Conservation (phyloP, 64 coral and sea anemone species). For the Hydrozoanthus tunicans region DNA sequence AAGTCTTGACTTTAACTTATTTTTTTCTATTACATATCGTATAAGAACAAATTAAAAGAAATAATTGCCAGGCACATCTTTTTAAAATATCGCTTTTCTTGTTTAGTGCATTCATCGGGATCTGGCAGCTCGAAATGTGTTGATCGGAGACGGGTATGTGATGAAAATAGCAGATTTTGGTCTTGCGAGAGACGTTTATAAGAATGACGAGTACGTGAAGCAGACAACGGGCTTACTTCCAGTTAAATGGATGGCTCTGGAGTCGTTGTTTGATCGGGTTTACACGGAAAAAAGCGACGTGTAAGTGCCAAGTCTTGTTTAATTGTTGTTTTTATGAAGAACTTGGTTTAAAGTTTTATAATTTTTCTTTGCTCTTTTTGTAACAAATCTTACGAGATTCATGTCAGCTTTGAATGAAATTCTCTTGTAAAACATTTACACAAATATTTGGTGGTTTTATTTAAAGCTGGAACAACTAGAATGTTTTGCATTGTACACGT, state of each 20-base stretch:
- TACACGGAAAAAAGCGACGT: slow-evolving; percentile 86
- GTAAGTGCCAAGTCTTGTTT: slow-evolving; percentile 42
- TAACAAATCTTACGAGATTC: too few relatives aligned
- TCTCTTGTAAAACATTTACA: too few relatives aligned
- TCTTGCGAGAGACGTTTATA: slow-evolving; percentile 73
- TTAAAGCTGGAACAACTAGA: too few relatives aligned
- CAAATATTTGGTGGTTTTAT: too few relatives aligned
- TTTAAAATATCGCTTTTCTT: neutral
- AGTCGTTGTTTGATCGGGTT: slow-evolving; percentile 69
- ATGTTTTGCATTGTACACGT: too few relatives aligned
- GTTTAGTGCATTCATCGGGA: slow-evolving; percentile 82
- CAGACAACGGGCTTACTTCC: slow-evolving; percentile 64
- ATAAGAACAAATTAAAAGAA: too few relatives aligned
- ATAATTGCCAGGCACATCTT: too few relatives aligned
- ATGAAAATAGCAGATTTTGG: slow-evolving; percentile 91
- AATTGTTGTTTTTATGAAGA: neutral
- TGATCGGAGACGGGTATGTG: slow-evolving; percentile 75
- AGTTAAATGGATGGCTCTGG: slow-evolving; percentile 88
- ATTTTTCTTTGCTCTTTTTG: too few relatives aligned
- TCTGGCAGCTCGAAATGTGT: slow-evolving; percentile 76
- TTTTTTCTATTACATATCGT: too few relatives aligned
- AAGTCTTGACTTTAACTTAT: too few relatives aligned
- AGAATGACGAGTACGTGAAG: slow-evolving; percentile 74
- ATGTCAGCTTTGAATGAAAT: too few relatives aligned
- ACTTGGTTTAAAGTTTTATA: too few relatives aligned